Conservation (phyloP, 2,888 invertebrate genomes). For the Camptogramma bilineatum region DNA sequence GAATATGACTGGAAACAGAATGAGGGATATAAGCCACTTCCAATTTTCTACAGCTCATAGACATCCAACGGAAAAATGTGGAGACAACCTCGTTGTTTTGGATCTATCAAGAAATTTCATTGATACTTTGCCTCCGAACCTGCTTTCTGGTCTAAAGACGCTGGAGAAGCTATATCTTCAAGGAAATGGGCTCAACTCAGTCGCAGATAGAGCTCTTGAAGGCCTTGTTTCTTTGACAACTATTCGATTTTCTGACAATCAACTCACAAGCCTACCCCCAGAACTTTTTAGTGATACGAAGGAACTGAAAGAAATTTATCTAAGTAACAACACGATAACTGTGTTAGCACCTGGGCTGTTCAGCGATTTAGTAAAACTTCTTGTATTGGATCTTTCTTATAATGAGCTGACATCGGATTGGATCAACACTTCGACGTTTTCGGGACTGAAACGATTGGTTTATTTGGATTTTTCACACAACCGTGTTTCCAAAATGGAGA, state of each 20-base stretch:
- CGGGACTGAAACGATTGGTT: constrained; percentile 90
- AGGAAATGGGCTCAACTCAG: constrained; percentile 90
- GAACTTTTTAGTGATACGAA: constrained; percentile 92
- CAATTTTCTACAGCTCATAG: constrained; percentile 87
- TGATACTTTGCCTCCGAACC: constrained; percentile 89
- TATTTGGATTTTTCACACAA: constrained; percentile 92
- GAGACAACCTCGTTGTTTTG: constrained; percentile 88
- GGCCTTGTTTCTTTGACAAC: constrained; percentile 90
- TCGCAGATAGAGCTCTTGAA: constrained; percentile 92
- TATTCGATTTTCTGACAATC: constrained; percentile 92
- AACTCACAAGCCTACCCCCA: constrained; percentile 91
- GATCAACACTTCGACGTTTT: constrained; percentile 92
- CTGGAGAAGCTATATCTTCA: constrained; percentile 91
- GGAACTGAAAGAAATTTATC: constrained; percentile 91
- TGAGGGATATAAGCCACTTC: constrained; percentile 90
- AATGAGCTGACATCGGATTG: constrained; percentile 93
- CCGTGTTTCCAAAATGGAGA: constrained; percentile 90
- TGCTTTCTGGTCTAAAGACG: constrained; percentile 89
- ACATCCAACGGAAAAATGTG: constrained; percentile 88
- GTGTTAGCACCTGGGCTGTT: constrained; percentile 93
- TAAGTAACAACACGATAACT: constrained; percentile 93
- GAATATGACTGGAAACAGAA: constrained; percentile 92
- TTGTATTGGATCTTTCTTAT: constrained; percentile 91
- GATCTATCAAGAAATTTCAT: constrained; percentile 93
- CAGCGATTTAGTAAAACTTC: constrained; percentile 89